Conservation (phyloP, 1,140 invertebrate genomes). For the Leptonema lineaticorne region DNA sequence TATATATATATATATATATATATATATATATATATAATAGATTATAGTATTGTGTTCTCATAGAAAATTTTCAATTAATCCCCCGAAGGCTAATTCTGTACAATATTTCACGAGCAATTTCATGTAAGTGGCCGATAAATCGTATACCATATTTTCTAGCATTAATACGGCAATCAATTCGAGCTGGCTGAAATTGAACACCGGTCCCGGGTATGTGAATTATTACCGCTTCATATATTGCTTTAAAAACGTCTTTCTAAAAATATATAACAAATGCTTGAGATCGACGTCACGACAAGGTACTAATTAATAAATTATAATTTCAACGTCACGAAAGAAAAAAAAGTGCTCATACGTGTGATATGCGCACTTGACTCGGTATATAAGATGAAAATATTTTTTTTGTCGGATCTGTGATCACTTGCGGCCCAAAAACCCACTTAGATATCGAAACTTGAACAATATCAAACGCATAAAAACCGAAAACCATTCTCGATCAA, state of each 20-base stretch:
- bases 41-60: no score
- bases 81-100: not conserved
- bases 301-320: constrained; percentile 8
- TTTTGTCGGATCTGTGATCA: not conserved
- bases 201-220: not conserved
- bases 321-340: no score
- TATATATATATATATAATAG: no score
- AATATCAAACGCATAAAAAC: not conserved
- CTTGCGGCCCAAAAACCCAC: not conserved
- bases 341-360: no score
- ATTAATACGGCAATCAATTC: constrained; percentile 8
- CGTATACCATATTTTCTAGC: not conserved
- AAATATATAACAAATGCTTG: not conserved
- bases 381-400: no score
- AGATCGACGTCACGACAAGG: constrained; percentile 8
- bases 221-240: no score
- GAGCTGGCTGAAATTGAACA: not conserved
- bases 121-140: constrained; percentile 3
- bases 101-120: constrained; percentile 16
- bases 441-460: not conserved
- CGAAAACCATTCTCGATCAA: not conserved
- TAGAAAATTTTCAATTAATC: not conserved
- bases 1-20: no score
- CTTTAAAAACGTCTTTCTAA: no score
- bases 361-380: no score